Evolutionary conservation across 2,888 invertebrate species (phyloP).

Genomic region (Pyrrhosoma nymphula): DNA sequence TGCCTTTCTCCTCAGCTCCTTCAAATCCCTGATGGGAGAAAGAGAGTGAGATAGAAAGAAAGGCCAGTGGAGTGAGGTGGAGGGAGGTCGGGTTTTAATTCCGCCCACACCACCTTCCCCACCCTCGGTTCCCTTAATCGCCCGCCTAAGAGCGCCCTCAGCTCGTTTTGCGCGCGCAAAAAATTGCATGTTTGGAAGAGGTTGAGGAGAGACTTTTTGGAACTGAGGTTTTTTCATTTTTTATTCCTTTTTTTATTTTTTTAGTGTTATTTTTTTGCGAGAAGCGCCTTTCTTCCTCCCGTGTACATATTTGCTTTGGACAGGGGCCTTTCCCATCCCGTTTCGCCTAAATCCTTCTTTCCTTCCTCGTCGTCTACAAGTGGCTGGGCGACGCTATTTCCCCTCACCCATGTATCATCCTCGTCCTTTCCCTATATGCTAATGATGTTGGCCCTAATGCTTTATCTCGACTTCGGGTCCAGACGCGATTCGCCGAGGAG

Average conservation of each 20-base stretch:
- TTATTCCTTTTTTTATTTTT: neutral
- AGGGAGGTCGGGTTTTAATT: too few species aligned
- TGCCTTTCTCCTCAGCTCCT: neutral
- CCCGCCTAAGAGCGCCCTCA: neutral
- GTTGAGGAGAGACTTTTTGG: neutral
- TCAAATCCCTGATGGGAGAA: neutral
- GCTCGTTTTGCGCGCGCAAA: neutral
- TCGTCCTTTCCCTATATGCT: neutral
- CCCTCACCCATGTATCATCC: neutral
- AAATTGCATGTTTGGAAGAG: neutral
- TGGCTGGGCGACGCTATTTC: neutral
- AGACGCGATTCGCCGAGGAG: neutral
- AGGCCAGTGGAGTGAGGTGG: neutral
- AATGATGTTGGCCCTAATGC: conserved; percentile 10
- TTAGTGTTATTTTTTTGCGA: neutral
- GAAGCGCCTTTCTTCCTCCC: neutral
- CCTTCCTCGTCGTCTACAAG: neutral
- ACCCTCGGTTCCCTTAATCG: neutral
- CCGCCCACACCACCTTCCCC: neutral
- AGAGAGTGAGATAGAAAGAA: neutral
- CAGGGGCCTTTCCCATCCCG: neutral
- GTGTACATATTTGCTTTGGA: neutral
- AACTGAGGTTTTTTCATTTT: neutral
- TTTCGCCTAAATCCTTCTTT: neutral
- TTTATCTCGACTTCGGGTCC: neutral